Base-by-base conservation (phyloP, 2,888 invertebrate species). In the Macrophya annulata region DNA sequence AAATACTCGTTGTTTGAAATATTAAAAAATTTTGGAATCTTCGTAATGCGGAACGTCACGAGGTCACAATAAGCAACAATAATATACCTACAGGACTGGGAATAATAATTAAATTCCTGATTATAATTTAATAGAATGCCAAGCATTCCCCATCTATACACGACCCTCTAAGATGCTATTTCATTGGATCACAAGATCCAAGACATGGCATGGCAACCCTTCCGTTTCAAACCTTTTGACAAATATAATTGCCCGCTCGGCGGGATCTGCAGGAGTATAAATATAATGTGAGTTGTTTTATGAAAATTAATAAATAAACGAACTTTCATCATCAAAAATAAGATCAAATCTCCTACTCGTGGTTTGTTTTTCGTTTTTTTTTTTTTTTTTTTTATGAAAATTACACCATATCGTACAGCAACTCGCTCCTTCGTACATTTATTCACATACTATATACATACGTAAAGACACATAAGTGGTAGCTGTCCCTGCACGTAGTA, bases 71-170 rank as follows among this genome's bases (percentile, higher is more conserved):
- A 62, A 21, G 51, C 81, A 59, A 81, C 62, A 81, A 81, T 81
- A 62, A 62, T 62, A 62, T 21, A 81, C 62, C 81, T 43, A 6
- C n/a, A 21, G 62, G 48, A 62, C 12, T 59, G 43, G 15, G 81
- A 81, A 81, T 81, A 81, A 62, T 81, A 81, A 81, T 81, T 81
- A 81, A 81, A 81, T 81, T 81, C 81, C 81, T 62, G 40, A 81
- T 81, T 43, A 81, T 81, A 59, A 81, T 81, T 81, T 81, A 31
- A 81, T 81, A 81, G 81, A 81, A 81, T 81, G 37, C 81, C 81
- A 15, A 17, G 81, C 81, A 81, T 81, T 81, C 81, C 62, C 37
- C 81, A 43, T 37, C 81, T 79, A 40, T 79, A 77, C 25, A 76
- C 45, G 10, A 21, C 17, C 55, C 59, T 55, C 21, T 59, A 79